These are phyloP conservation scores for Isoperla grammatica DNA, from an alignment of 2,888 invertebrate genomes.

Conservation along the genomic window DNA sequence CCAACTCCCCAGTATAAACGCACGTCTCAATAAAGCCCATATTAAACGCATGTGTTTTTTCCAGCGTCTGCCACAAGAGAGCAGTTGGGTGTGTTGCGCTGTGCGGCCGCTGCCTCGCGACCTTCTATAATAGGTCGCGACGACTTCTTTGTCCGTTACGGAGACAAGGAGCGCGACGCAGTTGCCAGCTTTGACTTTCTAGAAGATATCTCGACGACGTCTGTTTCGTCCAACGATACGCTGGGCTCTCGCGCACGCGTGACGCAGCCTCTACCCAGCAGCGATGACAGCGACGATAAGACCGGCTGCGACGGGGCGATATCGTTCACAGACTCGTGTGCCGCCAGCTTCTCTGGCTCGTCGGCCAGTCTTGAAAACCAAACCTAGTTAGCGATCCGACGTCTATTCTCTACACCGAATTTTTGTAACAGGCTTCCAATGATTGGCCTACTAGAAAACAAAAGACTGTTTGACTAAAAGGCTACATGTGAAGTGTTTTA, in stretches of 20 bases:
- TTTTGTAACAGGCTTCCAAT: constrained; percentile 21
- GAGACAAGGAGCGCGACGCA: constrained; percentile 69
- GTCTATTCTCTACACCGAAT: constrained; percentile 19
- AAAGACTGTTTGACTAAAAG: constrained; percentile 15
- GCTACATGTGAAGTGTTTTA: neutral
- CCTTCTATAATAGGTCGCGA: constrained; percentile 71
- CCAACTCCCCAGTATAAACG: no score
- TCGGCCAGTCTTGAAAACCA: constrained; percentile 22
- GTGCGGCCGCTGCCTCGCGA: constrained; percentile 43
- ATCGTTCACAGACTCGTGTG: constrained; percentile 36
- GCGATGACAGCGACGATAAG: constrained; percentile 32
- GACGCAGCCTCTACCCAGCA: constrained; percentile 19
- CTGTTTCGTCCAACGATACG: constrained; percentile 33
- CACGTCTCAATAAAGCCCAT: no score
- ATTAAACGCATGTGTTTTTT: constrained; percentile 28
- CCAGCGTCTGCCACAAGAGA: constrained; percentile 43
- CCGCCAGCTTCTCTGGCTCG: constrained; percentile 33
- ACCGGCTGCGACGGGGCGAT: constrained; percentile 29
- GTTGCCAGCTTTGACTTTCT: constrained; percentile 76
- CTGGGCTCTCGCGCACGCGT: constrained; percentile 17
- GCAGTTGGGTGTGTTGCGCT: constrained; percentile 41
- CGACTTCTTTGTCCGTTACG: constrained; percentile 72
- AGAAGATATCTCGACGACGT: constrained; percentile 55
- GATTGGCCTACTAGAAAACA: constrained; percentile 20
- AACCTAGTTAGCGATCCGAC: neutral